Conservation (phyloP, 2,113 vertebrate genomes). For the Gadus macrocephalus region DNA sequence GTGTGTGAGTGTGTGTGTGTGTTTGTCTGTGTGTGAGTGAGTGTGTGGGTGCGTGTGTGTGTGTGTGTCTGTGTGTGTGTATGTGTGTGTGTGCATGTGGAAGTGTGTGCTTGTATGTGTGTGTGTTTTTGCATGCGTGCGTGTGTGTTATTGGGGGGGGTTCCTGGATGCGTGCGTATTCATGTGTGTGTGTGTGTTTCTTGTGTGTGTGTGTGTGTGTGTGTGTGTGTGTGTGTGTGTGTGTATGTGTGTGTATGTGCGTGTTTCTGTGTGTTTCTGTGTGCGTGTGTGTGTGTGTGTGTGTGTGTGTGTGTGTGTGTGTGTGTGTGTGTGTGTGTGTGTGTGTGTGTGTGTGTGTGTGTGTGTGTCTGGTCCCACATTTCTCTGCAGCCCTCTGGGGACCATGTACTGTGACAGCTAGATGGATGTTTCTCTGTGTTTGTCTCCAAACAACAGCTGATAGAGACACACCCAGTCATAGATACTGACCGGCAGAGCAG, state of each 20-base stretch:
- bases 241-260: conserved; percentile 5
- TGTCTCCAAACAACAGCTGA: conserved; percentile 48
- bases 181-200: conserved; percentile 19
- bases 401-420: conserved; percentile 48
- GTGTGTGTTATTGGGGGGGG: too few species aligned
- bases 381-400: conserved; percentile 40
- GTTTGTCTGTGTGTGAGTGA: conserved; percentile 28
- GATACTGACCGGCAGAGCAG: conserved; percentile 10
- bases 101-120: too few species aligned
- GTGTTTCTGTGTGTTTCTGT: conserved; percentile 8
- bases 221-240: conserved; percentile 23
- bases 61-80: conserved; percentile 30
- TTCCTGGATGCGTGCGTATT: conserved; percentile 1
- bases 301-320: conserved; percentile 29
- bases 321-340: conserved; percentile 18
- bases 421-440: conserved; percentile 53
- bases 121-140: too few species aligned
- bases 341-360: conserved; percentile 30
- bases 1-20: conserved; percentile 24
- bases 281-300: conserved; percentile 6
- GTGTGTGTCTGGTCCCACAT: conserved; percentile 18
- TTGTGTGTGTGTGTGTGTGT: conserved; percentile 24
- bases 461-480: conserved; percentile 42
- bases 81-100: too few species aligned
- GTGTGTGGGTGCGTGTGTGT: conserved; percentile 7